A percentile compares a stretch with the other conserved stretches of the same genome.
These are phyloP conservation scores for Scolopax mira DNA, from an alignment of 2,113 vertebrate species.

Conservation along the genomic window DNA sequence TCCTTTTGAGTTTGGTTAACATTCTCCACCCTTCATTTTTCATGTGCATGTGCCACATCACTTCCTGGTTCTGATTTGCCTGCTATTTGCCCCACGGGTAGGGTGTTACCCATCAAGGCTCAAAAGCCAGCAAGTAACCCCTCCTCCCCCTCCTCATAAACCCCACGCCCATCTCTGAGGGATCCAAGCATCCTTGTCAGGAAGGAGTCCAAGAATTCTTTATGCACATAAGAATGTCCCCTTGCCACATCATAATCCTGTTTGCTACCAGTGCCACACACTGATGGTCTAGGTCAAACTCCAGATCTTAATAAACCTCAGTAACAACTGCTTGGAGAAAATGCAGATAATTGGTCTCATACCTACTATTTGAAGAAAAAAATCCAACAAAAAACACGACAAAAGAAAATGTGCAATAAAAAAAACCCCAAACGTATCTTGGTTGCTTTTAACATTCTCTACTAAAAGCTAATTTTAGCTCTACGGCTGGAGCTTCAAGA, in stretches of 20 bases:
- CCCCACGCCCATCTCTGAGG: slow-evolving; percentile 68
- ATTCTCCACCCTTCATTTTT: slow-evolving; percentile 62
- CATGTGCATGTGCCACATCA: slow-evolving; percentile 60
- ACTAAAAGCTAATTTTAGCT: slow-evolving; percentile 26
- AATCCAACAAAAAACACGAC: neutral
- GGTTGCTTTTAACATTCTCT: slow-evolving; percentile 30
- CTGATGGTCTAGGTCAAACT: slow-evolving; percentile 58
- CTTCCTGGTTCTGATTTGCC: slow-evolving; percentile 65
- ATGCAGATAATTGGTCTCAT: slow-evolving; percentile 39
- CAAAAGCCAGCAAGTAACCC: slow-evolving; percentile 45
- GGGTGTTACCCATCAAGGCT: slow-evolving; percentile 59
- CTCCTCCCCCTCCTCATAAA: slow-evolving; percentile 67
- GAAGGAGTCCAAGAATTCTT: slow-evolving; percentile 69
- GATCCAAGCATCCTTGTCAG: slow-evolving; percentile 60
- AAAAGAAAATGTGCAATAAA: neutral
- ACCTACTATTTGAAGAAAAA: neutral
- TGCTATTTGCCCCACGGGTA: slow-evolving; percentile 67
- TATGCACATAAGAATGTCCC: slow-evolving; percentile 65
- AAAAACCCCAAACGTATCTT: neutral
- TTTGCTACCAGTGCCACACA: slow-evolving; percentile 66
- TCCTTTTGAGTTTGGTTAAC: slow-evolving; percentile 55
- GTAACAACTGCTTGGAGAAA: slow-evolving; percentile 31
- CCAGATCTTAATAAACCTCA: slow-evolving; percentile 61
- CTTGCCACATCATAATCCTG: slow-evolving; percentile 61
- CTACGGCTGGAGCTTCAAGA: neutral